Conservation (phyloP, 2,888 invertebrate genomes). For the Drosophila nr. perissopoda region DNA sequence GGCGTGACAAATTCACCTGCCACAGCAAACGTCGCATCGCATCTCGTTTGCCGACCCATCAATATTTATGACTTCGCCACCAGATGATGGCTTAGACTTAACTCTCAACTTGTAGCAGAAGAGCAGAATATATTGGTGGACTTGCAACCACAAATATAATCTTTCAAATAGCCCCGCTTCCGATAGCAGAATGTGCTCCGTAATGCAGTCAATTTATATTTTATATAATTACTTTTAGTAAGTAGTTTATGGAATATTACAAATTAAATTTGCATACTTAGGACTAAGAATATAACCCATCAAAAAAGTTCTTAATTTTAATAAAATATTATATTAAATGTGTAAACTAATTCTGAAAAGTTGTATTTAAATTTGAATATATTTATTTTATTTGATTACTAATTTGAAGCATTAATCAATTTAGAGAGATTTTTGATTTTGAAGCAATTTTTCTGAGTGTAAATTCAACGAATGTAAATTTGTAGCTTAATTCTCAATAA, state of each 20-base stretch:
- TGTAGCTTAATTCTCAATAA: not conserved
- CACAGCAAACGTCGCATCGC: slow-evolving; percentile 40
- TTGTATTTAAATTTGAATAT: not conserved
- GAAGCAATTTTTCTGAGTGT: not conserved
- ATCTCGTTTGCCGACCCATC: slow-evolving; percentile 32
- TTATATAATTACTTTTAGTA: not conserved
- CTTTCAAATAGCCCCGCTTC: not conserved
- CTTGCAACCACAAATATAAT: not conserved
- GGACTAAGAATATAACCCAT: not conserved
- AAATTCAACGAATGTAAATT: not conserved
- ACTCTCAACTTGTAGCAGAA: slow-evolving; percentile 5
- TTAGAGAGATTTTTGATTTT: no score
- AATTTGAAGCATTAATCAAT: not conserved
- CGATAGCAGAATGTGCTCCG: not conserved
- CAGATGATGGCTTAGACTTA: slow-evolving; percentile 35
- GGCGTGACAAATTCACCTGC: slow-evolving; percentile 75
- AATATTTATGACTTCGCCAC: slow-evolving; percentile 76
- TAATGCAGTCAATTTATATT: not conserved
- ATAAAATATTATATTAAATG: no score
- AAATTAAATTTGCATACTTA: not conserved
- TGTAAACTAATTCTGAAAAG: not conserved
- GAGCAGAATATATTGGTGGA: not conserved
- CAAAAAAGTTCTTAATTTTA: not conserved
- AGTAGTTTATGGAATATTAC: not conserved
- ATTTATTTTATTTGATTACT: not conserved